Evolutionary conservation across 1,140 invertebrate genomes (phyloP), one percentile per base, ranked within the genome.

Genomic region (Apis florea): DNA sequence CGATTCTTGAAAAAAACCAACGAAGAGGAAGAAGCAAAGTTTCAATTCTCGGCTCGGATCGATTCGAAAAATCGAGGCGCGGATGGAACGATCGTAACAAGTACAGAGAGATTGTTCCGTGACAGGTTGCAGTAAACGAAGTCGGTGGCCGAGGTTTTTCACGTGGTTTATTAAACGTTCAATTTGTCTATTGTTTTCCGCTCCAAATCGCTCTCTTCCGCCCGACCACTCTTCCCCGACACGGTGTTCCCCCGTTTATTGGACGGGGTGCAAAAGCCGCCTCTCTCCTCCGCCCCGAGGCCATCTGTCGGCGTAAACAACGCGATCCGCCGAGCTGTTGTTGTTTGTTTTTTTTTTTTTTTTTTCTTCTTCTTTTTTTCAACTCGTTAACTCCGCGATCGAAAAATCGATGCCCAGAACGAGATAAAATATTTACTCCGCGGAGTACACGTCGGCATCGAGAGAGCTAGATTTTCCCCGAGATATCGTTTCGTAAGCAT

Each of bases 131-230:
- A 10, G 47, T 53, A 61, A 51, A 51, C 76, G 53, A 70, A 70
- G 21, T 51, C 40, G 21, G 47, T 49, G 76, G 67, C 59, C 56
- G 56, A 61, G 67, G 56, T 69, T 79, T 69, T 79, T 79, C 76
- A 21, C 76, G 26, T 68, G 76, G 67, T 79, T 79, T 63, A 79
- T 79, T 71, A 71, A 79, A 79, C 67, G 67, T 70, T 61, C 67
- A 31, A 79, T 56, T 67, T 31, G 51, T 47, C 75, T 54, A 49
- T 77, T 58, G 64, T 77, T 56, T 68, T 47, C 31, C 17, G 13
- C 17, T 58, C 51, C 40, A 47, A 17, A 68, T 77, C 24, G 64
- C n/a, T 21, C n/a, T 24, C 31, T 51, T 17, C 3, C n/a, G 47
- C 68, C 4, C 47, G 49, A 61, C 40, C 19, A 49, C 21, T 76